These are phyloP conservation scores for Lepus townsendii DNA, from an alignment of 2,797 vertebrate species.

Conservation along the genomic window DNA sequence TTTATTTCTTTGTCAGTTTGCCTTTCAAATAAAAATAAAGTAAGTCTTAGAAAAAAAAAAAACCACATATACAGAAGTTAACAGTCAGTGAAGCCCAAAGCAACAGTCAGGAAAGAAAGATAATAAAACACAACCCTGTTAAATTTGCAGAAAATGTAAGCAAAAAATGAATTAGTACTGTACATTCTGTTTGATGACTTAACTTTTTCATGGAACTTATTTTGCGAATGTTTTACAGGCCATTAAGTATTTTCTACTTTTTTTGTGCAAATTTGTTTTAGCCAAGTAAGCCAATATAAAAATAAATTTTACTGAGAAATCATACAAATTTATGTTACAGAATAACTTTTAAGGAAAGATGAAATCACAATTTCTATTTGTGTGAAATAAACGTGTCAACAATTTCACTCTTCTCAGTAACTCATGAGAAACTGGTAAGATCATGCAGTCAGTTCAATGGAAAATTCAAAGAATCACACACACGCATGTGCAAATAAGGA, in stretches of 20 bases:
- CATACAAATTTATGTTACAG: background rate
- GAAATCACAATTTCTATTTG: background rate
- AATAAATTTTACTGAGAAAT: background rate
- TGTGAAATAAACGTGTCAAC: background rate
- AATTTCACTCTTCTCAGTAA: background rate
- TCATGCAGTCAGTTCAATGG: background rate
- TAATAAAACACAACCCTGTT: background rate
- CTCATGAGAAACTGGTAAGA: background rate
- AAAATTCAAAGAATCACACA: background rate
- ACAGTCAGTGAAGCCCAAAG: background rate
- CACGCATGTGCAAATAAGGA: background rate
- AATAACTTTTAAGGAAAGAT: background rate
- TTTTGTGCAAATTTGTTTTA: constrained; percentile 3
- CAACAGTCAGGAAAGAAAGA: background rate
- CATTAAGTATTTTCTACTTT: background rate
- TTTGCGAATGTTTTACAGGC: background rate
- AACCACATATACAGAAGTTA: background rate
- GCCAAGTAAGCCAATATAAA: background rate
- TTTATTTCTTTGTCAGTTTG: too few species aligned
- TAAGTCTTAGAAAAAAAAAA: too few species aligned
- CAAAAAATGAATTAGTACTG: background rate
- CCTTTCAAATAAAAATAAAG: too few species aligned
- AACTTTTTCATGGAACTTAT: background rate
- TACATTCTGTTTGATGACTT: background rate
- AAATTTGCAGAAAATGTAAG: background rate